These are phyloP conservation scores for Drosophila suboccidentalis DNA, from an alignment of 2,888 invertebrate species.

Conservation along the genomic window DNA sequence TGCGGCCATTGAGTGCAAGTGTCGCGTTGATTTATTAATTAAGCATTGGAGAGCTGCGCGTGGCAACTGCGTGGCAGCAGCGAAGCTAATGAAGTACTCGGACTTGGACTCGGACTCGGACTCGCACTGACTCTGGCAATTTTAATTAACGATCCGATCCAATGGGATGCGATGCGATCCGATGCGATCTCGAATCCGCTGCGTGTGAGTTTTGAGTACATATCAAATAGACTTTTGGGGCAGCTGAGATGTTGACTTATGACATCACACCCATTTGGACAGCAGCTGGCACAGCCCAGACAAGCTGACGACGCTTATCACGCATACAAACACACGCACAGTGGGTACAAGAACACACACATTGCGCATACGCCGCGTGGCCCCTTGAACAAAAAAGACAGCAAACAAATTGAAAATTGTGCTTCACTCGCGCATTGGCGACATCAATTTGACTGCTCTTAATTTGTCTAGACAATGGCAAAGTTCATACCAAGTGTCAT, in stretches of 20 bases:
- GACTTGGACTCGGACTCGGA: slow-evolving; percentile 32
- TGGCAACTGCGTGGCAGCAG: slow-evolving; percentile 67
- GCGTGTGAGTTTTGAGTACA: slow-evolving; percentile 28
- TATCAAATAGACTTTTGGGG: slow-evolving; percentile 53
- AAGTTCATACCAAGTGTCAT: slow-evolving; percentile 64
- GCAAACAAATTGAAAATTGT: slow-evolving; percentile 52
- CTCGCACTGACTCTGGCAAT: slow-evolving; percentile 54
- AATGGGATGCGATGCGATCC: no score
- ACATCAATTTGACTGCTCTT: slow-evolving; percentile 66
- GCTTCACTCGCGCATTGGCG: slow-evolving; percentile 46
- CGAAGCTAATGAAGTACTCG: slow-evolving; percentile 74
- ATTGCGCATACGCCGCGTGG: slow-evolving; percentile 73
- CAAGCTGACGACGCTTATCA: slow-evolving; percentile 66
- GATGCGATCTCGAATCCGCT: slow-evolving; percentile 19
- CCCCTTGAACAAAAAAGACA: slow-evolving; percentile 7
- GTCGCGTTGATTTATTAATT: slow-evolving; percentile 85
- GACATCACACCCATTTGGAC: slow-evolving; percentile 75
- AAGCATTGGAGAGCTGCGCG: slow-evolving; percentile 78
- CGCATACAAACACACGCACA: slow-evolving; percentile 26
- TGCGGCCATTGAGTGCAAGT: slow-evolving; percentile 79
- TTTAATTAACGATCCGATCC: slow-evolving; percentile 78
- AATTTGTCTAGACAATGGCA: slow-evolving; percentile 81
- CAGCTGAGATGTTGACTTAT: slow-evolving; percentile 79
- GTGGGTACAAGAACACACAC: slow-evolving; percentile 8
- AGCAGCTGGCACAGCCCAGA: slow-evolving; percentile 60